phyloP scores from a whole-genome alignment of 1,140 invertebrate genomes.

The Anagrus nilaparvatae region DNA sequence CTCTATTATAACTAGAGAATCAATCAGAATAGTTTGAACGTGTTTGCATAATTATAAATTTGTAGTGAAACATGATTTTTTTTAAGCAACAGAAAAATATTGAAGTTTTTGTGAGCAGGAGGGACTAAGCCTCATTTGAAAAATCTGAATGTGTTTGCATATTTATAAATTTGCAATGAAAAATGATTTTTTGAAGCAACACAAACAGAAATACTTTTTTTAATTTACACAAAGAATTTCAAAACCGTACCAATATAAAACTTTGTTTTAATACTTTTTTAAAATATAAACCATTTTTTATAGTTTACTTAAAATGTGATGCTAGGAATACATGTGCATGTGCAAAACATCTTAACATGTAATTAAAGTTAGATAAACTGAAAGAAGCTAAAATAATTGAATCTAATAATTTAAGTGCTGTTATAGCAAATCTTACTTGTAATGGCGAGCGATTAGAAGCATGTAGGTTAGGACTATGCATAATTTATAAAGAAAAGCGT shows the following conservation, averaged over 20 bases:
- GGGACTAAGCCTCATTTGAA: too few species aligned
- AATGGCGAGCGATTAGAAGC: background rate
- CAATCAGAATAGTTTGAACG: too few species aligned
- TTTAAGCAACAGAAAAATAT: too few species aligned
- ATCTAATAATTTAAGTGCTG: background rate
- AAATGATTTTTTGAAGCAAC: too few species aligned
- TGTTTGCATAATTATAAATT: too few species aligned
- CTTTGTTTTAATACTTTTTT: background rate
- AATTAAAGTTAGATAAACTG: background rate
- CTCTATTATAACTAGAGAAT: too few species aligned
- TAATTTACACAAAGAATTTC: background rate
- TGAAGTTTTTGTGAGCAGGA: too few species aligned
- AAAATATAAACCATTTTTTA: background rate
- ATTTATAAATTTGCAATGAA: too few species aligned
- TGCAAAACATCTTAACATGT: too few species aligned
- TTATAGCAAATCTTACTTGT: conserved; percentile 2
- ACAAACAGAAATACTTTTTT: background rate
- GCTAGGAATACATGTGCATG: conserved; percentile 1
- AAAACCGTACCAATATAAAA: background rate
- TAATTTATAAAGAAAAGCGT: background rate
- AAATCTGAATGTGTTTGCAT: too few species aligned
- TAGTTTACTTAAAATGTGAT: conserved; percentile 1
- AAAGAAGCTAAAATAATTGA: background rate
- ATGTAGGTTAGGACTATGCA: background rate
- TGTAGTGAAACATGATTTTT: too few species aligned